A percentile compares a stretch with the other conserved stretches of the same genome.
These are phyloP conservation scores for Plestiodon gilberti DNA, from an alignment of 2,113 vertebrate genomes.

Conservation along the genomic window DNA sequence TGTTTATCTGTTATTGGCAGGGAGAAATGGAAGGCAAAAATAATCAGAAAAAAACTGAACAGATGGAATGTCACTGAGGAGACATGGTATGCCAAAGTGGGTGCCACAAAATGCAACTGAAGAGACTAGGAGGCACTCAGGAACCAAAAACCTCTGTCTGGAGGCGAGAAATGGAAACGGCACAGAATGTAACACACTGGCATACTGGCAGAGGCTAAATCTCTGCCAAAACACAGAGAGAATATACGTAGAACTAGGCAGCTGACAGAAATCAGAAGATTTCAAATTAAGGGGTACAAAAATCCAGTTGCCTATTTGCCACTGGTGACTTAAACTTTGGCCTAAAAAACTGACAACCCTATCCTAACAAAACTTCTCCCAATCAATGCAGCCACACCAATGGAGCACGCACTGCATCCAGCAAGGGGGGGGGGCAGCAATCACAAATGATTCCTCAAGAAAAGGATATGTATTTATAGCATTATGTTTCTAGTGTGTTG, in stretches of 20 bases:
- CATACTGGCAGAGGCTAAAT: neutral
- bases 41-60: neutral
- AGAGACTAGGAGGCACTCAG: neutral
- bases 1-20: neutral
- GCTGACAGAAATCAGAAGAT: neutral
- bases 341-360: too few species aligned
- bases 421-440: too few species aligned
- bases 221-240: neutral
- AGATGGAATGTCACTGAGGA: neutral
- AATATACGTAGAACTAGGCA: neutral
- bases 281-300: too few species aligned
- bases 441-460: too few species aligned
- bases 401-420: too few species aligned
- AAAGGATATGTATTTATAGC: too few species aligned
- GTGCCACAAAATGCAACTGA: neutral
- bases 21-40: neutral
- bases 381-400: too few species aligned
- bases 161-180: neutral
- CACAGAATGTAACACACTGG: neutral
- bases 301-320: too few species aligned
- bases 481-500: too few species aligned
- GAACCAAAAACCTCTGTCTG: neutral
- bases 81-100: neutral
- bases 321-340: too few species aligned
- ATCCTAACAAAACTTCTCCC: too few species aligned